Evolutionary conservation across 2,888 invertebrate species (phyloP), one percentile per base, ranked within the genome.

Genomic region (Drosophila lacicola): DNA sequence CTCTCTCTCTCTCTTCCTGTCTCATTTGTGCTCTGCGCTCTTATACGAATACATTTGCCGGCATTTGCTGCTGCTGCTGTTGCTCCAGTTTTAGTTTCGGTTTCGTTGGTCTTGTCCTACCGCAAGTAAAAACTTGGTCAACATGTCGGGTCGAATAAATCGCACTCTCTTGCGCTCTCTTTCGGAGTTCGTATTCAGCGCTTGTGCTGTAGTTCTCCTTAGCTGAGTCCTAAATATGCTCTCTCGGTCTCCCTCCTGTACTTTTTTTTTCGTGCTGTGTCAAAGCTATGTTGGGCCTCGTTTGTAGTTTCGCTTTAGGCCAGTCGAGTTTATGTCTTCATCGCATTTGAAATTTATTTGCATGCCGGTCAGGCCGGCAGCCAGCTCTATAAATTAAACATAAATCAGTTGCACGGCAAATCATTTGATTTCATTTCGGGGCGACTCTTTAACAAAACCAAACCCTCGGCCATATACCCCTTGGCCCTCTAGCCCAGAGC

Each of bases 331-430:
- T 86, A 83, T 86, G 86, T 83, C 86, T 86, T 83, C 79, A 86
- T 83, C 54, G 60, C 64, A 80, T 71, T 77, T 56, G 76, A 55
- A 80, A 85, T 85, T 78, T 83, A 85, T 83, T 83, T 85, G 83
- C 78, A 86, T 83, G 86, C 83, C 81, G 83, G 78, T 83, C 83
- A 83, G 86, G 81, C 73, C 64, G 77, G 58, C 70, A 70, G 78
- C 56, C 71, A 83, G 78, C 86, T 81, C 86, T 83, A 83, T 86
- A 83, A 83, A 83, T 83, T 82, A 85, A 85, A 76, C 83, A 86
- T 86, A 83, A 86, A 86, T 86, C 83, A 83, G 86, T 68, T 80
- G 83, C 72, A 85, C 80, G 83, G 78, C 86, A 83, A 83, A 80
- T 76, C 79, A 83, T 83, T 86, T 86, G 81, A 86, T 83, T 83